Evolutionary conservation across 2,888 invertebrate species (phyloP).

Genomic region (Blera fallax): DNA sequence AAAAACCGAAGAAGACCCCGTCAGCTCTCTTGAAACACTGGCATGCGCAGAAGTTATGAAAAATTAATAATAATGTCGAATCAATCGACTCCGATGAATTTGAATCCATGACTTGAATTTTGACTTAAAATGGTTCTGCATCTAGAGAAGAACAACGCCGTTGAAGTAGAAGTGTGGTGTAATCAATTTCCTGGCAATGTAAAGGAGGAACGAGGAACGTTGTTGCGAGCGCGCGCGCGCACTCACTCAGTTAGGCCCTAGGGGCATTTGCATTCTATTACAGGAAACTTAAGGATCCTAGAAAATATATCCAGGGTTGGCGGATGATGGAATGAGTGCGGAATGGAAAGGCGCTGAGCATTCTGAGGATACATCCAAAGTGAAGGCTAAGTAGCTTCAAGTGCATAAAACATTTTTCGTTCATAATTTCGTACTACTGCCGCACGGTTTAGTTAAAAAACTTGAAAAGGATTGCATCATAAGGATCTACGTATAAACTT

Average conservation of each 20-base stretch:
- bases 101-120: conserved; percentile 59
- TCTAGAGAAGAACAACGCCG: background rate
- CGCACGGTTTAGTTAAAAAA: too few relatives aligned
- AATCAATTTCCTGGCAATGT: conserved; percentile 66
- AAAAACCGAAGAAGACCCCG: conserved; percentile 9
- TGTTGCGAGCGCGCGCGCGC: conserved; percentile 14
- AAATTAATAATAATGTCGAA: conserved; percentile 73
- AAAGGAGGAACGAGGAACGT: conserved; percentile 53
- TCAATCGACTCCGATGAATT: conserved; percentile 72
- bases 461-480: too few relatives aligned
- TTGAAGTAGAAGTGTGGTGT: conserved; percentile 64
- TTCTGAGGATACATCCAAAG: too few relatives aligned
- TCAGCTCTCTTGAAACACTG: conserved; percentile 47
- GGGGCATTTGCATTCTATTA: conserved; percentile 67
- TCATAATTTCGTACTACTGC: too few relatives aligned
- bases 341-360: background rate
- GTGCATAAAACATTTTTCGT: too few relatives aligned
- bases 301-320: conserved; percentile 12
- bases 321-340: background rate
- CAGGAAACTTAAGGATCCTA: conserved; percentile 34
- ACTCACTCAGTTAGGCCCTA: conserved; percentile 42
- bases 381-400: too few relatives aligned
- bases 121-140: conserved; percentile 1
- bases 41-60: conserved; percentile 72
- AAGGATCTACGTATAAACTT: too few relatives aligned